Evolutionary conservation across 2,888 invertebrate genomes (phyloP).

Genomic region (Steromphala cineraria): DNA sequence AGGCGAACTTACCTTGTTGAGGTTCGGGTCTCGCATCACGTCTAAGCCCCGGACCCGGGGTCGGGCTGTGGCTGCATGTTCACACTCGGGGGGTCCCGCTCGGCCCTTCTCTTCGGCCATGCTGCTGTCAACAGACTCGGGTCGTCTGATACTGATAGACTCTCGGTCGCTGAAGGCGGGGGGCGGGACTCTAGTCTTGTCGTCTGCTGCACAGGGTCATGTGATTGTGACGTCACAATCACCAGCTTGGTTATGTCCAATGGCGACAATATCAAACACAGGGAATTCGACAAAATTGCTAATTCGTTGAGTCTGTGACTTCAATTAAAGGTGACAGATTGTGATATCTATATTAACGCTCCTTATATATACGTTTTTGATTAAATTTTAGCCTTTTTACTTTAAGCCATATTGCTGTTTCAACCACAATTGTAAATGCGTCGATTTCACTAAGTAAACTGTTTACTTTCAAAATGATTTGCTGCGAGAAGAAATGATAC

Average conservation of each 20-base stretch:
- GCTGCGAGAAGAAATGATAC: too few species aligned
- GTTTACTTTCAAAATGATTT: too few species aligned
- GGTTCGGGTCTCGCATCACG: constrained; percentile 74
- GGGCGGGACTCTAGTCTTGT: neutral
- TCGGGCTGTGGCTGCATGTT: constrained; percentile 43
- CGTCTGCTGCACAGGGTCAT: neutral
- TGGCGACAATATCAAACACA: too few species aligned
- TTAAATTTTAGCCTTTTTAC: too few species aligned
- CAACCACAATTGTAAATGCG: too few species aligned
- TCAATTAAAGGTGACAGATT: too few species aligned
- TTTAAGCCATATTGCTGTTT: too few species aligned
- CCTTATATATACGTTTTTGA: too few species aligned
- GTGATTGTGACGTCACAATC: neutral
- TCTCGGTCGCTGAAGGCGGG: neutral
- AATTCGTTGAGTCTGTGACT: too few species aligned
- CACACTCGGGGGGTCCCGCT: constrained; percentile 28
- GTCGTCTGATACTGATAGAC: neutral
- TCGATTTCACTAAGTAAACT: too few species aligned
- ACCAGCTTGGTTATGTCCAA: neutral
- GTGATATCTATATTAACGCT: too few species aligned
- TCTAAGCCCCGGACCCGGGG: constrained; percentile 74
- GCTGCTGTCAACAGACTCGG: neutral
- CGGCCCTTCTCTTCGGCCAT: constrained; percentile 40
- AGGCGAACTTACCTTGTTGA: constrained; percentile 74
- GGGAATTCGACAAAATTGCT: too few species aligned